Percentiles rank a stretch among this genome's conserved stretches.
Evolutionary conservation across 2,888 invertebrate species (phyloP).

Genomic region (Troides aeacus): DNA sequence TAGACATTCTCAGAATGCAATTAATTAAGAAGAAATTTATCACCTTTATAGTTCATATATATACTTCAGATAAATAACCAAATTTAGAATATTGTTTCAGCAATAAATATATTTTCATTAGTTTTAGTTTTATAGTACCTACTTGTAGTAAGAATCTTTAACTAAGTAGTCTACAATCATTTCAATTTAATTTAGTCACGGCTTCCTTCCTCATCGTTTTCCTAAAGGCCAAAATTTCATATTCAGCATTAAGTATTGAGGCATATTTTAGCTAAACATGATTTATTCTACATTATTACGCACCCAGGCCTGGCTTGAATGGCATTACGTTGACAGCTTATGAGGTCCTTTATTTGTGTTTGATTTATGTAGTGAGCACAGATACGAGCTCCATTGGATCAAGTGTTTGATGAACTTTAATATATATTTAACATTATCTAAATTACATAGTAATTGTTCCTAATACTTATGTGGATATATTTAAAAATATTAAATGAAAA

Average conservation of each 20-base stretch:
- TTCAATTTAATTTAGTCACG: conserved; percentile 1
- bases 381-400: conserved; percentile 52
- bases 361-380: conserved; percentile 76
- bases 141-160: not conserved
- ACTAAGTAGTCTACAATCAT: not conserved
- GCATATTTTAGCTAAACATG: conserved; percentile 72
- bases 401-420: conserved; percentile 47
- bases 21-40: too few relatives aligned
- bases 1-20: too few relatives aligned
- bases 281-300: conserved; percentile 76
- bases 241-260: conserved; percentile 69
- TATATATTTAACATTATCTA: conserved; percentile 11
- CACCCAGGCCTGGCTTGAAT: conserved; percentile 70
- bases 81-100: too few relatives aligned
- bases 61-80: too few relatives aligned
- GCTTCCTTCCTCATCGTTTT: conserved; percentile 20
- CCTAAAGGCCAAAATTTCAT: conserved; percentile 57
- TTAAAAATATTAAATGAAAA: conserved; percentile 20
- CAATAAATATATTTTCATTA: too few relatives aligned
- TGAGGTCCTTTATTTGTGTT: conserved; percentile 75
- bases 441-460: not conserved
- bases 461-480: not conserved
- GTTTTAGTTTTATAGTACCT: too few relatives aligned
- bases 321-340: conserved; percentile 77
- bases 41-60: too few relatives aligned